Evolutionary conservation across 2,113 vertebrate genomes (phyloP), one percentile per base, ranked within the genome.

Genomic region (Proteles cristata): DNA sequence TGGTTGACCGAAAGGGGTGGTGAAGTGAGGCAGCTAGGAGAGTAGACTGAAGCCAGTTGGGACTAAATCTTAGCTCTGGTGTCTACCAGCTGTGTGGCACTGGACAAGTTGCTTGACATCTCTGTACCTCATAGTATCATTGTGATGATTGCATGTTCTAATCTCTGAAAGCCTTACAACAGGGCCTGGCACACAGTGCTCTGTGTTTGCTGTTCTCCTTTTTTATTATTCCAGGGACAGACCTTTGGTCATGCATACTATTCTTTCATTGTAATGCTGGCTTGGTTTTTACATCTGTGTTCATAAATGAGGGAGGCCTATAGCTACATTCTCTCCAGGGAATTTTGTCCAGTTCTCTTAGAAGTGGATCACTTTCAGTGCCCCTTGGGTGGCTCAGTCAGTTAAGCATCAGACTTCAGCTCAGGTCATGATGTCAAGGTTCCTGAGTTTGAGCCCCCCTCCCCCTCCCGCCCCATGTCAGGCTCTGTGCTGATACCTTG

Each of bases 151-250:
- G 65, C 50, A 43, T 35, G n/a, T 48, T 61, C 48, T 48, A 25
- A 69, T 39, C 74, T 80, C 58, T 1, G 0, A 21, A 85, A 65
- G 71, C 16, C 55, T 84, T 48, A 9, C 3, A 19, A 55, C 23
- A 19, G 35, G 16, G 33, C 55, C 25, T 55, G 5, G 11, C 16
- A 8, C 2, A 0, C 1, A 7, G 39, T 4, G 4, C 58, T 68
- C 2, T 71, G 14, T 86, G 31, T 58, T 68, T 58, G 26, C 39
- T 65, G 5, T 39, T 71, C 39, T 82, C 35, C 6, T 53, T 77
- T 88, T 71, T 93, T 50, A 17, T 31, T 61, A 10, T 33, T 83
- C 25, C 23, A 23, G 4, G 39, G 6, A 26, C 81, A 55, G 58
- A 39, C 9, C 28, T 90, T 55, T 11, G 80, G 50, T 73, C 87